Percentiles rank a stretch among this genome's conserved stretches.
These are phyloP conservation scores for Lepidocyrtoides sp. DNA, from an alignment of 2,888 invertebrate species.

Conservation along the genomic window DNA sequence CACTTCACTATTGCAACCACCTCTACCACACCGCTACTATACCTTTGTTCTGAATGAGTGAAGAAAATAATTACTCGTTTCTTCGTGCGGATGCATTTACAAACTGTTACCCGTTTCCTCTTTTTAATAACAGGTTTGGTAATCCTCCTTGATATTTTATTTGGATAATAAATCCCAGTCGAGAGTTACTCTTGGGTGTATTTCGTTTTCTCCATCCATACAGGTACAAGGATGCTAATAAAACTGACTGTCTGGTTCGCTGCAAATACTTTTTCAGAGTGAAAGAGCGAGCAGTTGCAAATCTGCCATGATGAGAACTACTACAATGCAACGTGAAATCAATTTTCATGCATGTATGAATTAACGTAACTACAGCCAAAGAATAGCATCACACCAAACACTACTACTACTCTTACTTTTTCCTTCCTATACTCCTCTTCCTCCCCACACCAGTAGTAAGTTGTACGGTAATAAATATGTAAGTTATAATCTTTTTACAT, in stretches of 20 bases:
- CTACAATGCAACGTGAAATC: constrained; percentile 38
- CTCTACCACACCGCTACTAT: no score
- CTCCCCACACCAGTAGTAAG: no score
- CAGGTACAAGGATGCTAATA: background rate
- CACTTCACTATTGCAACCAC: no score
- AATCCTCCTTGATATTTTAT: background rate
- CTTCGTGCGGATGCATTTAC: background rate
- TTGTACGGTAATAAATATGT: no score
- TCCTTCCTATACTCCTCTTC: no score
- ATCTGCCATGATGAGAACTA: no score
- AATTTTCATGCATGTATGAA: constrained; percentile 45
- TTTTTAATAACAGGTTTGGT: background rate
- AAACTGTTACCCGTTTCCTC: background rate
- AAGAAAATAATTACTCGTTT: constrained; percentile 1
- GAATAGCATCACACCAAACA: no score
- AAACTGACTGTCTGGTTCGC: background rate
- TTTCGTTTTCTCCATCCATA: background rate
- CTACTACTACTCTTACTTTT: no score
- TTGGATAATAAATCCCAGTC: constrained; percentile 6
- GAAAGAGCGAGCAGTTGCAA: no score
- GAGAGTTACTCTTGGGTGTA: no score
- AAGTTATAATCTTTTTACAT: background rate
- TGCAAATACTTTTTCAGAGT: background rate
- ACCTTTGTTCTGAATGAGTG: background rate
- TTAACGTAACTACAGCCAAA: background rate